A percentile compares a stretch with the other conserved stretches of the same genome.
Conservation (phyloP, 2,888 invertebrate genomes). For the Cheilosia impressa region DNA sequence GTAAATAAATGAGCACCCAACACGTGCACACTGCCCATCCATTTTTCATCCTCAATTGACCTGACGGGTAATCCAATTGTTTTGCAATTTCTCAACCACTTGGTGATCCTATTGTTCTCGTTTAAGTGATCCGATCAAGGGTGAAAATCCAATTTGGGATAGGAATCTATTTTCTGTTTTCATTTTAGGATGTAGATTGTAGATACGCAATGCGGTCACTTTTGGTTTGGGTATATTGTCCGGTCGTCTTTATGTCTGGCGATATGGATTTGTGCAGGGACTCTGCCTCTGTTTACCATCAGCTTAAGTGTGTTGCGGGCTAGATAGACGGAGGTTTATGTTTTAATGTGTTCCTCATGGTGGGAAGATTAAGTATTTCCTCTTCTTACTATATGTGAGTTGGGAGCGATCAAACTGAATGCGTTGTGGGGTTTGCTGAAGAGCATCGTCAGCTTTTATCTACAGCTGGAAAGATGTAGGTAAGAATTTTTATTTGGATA, state of each 20-base stretch:
- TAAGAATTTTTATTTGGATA: no score
- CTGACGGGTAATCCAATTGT: slow-evolving; percentile 66
- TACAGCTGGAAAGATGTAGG: no score
- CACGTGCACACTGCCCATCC: slow-evolving; percentile 48
- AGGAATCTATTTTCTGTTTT: background rate
- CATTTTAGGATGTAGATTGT: slow-evolving; percentile 25
- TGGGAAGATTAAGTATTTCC: background rate
- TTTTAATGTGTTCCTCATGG: background rate
- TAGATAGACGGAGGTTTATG: background rate
- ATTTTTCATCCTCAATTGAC: slow-evolving; percentile 61
- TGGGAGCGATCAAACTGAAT: no score
- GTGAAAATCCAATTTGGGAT: slow-evolving; percentile 47
- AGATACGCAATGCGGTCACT: slow-evolving; percentile 57
- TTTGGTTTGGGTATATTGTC: slow-evolving; percentile 32
- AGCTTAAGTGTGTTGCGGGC: background rate
- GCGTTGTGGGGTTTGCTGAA: no score
- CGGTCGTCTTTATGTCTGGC: slow-evolving; percentile 40
- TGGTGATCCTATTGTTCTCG: slow-evolving; percentile 62
- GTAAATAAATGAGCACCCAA: slow-evolving; percentile 44
- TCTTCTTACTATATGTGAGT: no score
- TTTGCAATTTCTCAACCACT: slow-evolving; percentile 70
- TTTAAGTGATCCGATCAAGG: slow-evolving; percentile 70
- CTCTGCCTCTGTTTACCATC: slow-evolving; percentile 23
- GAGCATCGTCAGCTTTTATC: no score
- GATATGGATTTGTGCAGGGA: slow-evolving; percentile 2